Conservation (phyloP, 2,113 vertebrate species). For the Barnardius zonarius region DNA sequence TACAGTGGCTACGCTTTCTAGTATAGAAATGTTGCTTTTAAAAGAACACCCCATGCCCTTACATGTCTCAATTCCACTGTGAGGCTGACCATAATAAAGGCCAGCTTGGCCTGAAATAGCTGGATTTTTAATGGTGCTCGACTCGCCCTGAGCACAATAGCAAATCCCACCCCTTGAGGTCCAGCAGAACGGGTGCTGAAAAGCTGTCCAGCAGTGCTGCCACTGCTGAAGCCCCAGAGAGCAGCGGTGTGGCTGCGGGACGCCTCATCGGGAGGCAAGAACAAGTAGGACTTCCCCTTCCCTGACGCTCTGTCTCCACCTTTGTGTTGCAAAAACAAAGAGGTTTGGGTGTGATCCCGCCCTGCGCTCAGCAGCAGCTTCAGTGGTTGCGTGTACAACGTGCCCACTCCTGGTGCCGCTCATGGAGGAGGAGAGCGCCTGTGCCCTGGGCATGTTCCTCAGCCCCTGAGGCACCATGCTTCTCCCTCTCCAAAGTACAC, state of each 20-base stretch:
- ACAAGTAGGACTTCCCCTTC: constrained; percentile 27
- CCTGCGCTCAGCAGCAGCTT: constrained; percentile 9
- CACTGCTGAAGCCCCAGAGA: neutral
- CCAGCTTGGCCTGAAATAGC: neutral
- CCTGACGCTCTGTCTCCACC: neutral
- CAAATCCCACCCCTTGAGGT: neutral
- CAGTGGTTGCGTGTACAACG: constrained; percentile 42
- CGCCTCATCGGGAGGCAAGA: neutral
- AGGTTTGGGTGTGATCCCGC: constrained; percentile 36
- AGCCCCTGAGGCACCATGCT: neutral
- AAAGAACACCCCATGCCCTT: neutral
- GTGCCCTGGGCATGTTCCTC: neutral
- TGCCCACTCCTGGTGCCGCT: constrained; percentile 14
- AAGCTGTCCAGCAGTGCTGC: neutral
- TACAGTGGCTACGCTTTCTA: neutral
- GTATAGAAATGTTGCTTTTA: neutral
- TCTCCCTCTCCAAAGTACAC: constrained; percentile 42
- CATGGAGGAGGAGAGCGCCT: constrained; percentile 32
- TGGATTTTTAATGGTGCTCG: neutral
- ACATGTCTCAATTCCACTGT: neutral
- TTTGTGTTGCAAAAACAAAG: constrained; percentile 52
- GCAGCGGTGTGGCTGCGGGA: neutral
- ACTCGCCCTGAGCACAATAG: neutral
- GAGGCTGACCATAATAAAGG: neutral
- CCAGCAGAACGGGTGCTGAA: neutral